Base-by-base conservation (phyloP, 2,113 vertebrate species). In the Scatophagus argus region DNA sequence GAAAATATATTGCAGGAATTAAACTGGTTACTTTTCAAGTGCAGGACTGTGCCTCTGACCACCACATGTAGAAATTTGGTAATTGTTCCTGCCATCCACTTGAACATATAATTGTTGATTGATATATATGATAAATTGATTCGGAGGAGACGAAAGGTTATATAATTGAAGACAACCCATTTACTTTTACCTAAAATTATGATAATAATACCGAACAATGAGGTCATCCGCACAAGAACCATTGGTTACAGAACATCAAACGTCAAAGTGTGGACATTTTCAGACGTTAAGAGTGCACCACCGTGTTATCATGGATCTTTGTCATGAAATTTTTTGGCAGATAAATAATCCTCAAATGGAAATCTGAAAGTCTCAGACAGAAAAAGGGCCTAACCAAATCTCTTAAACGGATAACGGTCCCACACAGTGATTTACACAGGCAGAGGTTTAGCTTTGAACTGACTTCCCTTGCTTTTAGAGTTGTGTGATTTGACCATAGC, bases 381-480 rank as follows among this genome's bases (percentile, higher is more conserved):
- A 79, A 79, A 89, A 78, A 72, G 72, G 80, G 68, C 77, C 74
- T 25, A 68, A 79, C 80, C 81, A 64, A 90, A 92, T 91, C 93
- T 86, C 74, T 88, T 89, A 87, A 91, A 89, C 76, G 77, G 91
- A 92, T 93, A 74, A 91, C 39, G 66, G 74, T 58, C 69, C 76
- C 71, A 39, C 66, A 68, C 78, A 63, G 82, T 74, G 81, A 87
- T 90, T 87, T 84, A 88, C 52, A 58, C 87, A 77, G 68, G 82
- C 75, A 61, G 87, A 80, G 85, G 83, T 90, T 90, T 81, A 81
- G 87, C 88, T 90, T 88, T 79, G 52, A 69, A 46, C 71, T 58
- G 77, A 76, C 72, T 82, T 66, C 44, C 21, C 46, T 69, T 51
- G 82, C 82, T 74, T 68, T 77, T 61, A 59, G 74, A 54, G 70